Evolutionary conservation across 2,797 vertebrate species (phyloP).

Genomic region (Geotria australis): DNA sequence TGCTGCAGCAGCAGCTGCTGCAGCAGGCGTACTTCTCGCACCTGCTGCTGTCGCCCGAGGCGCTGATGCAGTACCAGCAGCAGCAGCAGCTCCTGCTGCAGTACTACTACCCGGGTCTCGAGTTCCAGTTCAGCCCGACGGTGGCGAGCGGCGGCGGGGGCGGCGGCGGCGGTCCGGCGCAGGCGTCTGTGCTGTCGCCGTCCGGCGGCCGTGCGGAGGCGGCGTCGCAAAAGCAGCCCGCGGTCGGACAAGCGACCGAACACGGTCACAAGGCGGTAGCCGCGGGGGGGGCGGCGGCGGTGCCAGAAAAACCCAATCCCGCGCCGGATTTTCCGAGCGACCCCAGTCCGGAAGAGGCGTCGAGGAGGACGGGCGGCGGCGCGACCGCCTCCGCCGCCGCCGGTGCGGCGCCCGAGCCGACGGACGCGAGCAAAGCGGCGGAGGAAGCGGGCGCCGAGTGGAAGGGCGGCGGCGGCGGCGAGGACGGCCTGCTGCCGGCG

Average conservation of each 20-base stretch:
- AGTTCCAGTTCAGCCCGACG: constrained; percentile 12
- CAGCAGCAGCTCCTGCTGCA: constrained; percentile 13
- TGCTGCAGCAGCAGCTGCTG: constrained; percentile 8
- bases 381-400: neutral
- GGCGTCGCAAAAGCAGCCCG: neutral
- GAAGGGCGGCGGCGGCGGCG: neutral
- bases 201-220: neutral
- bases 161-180: neutral
- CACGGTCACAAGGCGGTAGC: no score
- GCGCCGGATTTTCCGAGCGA: no score
- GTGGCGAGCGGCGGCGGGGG: constrained; percentile 2
- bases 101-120: constrained; percentile 15
- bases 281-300: no score
- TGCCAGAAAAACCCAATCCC: no score
- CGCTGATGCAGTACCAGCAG: constrained; percentile 13
- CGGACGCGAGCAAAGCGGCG: no score
- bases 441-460: neutral
- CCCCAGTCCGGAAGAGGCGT: constrained; percentile 2
- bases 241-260: no score
- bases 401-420: neutral
- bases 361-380: constrained; percentile 1
- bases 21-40: constrained; percentile 11
- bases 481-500: constrained; percentile 1
- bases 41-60: constrained; percentile 11
- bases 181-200: neutral